These are phyloP conservation scores for Caenorhabditis panamensis DNA, from an alignment of 2,888 invertebrate species.

Conservation along the genomic window DNA sequence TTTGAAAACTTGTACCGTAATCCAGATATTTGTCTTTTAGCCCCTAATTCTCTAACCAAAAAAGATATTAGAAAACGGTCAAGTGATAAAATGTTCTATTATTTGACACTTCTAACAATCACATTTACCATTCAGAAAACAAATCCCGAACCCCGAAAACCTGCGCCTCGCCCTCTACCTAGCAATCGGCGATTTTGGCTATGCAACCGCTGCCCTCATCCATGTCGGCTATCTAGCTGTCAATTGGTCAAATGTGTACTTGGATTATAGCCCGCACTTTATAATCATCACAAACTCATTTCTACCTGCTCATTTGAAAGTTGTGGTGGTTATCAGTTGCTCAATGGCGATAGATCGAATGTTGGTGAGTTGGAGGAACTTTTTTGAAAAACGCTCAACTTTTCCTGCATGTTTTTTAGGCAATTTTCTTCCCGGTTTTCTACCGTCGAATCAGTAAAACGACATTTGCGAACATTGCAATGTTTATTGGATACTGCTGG, in stretches of 20 bases:
- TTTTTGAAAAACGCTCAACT: too few species aligned
- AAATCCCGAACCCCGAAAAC: constrained; percentile 41
- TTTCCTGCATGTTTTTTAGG: neutral
- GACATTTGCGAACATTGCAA: constrained; percentile 36
- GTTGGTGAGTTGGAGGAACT: constrained; percentile 39
- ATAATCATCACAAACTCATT: constrained; percentile 55
- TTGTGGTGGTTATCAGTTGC: constrained; percentile 48
- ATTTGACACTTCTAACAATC: neutral
- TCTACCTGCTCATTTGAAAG: constrained; percentile 52
- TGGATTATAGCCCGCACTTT: constrained; percentile 53
- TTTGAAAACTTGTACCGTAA: neutral
- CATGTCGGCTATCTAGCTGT: constrained; percentile 49
- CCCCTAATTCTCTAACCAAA: too few species aligned
- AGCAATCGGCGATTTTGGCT: constrained; percentile 51
- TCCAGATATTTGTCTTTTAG: too few species aligned
- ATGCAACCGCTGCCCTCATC: constrained; percentile 35
- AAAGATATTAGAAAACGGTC: too few species aligned
- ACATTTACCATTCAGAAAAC: constrained; percentile 36
- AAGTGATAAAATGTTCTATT: neutral
- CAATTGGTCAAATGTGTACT: constrained; percentile 44
- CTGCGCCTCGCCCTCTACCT: constrained; percentile 52
- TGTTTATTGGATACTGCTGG: constrained; percentile 35
- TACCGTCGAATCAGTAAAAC: constrained; percentile 49
- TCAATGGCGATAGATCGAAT: constrained; percentile 53
- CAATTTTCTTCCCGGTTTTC: constrained; percentile 47